Percentiles rank a stretch among this genome's conserved stretches.
phyloP scores from a whole-genome alignment of 2,888 invertebrate genomes.

The Incurvaria masculella region DNA sequence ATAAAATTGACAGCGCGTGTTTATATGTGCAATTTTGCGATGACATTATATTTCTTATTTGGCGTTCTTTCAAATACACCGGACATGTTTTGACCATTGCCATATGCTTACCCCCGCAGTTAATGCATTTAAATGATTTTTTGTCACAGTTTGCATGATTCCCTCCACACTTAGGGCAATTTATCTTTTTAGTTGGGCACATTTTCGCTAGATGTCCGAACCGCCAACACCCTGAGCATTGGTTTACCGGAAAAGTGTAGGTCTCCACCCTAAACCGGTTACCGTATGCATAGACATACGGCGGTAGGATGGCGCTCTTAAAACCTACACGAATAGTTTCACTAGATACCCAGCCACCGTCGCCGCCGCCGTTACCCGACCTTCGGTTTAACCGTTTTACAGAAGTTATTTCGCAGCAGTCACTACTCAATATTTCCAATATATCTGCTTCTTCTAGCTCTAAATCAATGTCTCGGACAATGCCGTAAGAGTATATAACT shows the following conservation, averaged over 20 bases:
- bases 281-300: background rate
- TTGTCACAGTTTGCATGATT: slow-evolving; percentile 2
- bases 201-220: background rate
- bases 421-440: background rate
- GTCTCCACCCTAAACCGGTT: background rate
- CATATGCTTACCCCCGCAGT: slow-evolving; percentile 12
- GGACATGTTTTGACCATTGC: slow-evolving; percentile 1
- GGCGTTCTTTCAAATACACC: background rate
- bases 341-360: background rate
- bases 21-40: slow-evolving; percentile 9
- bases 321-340: slow-evolving; percentile 3
- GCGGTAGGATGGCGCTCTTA: background rate
- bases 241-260: slow-evolving; percentile 2
- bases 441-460: background rate
- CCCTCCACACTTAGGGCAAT: slow-evolving; percentile 11
- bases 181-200: slow-evolving; percentile 3
- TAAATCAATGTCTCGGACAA: slow-evolving; percentile 1
- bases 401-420: background rate
- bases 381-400: slow-evolving; percentile 1
- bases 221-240: slow-evolving; percentile 3
- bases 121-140: slow-evolving; percentile 7
- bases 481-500: background rate
- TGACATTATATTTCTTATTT: slow-evolving; percentile 6
- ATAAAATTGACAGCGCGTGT: no score
- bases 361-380: background rate